These are phyloP conservation scores for Galeopterus variegatus DNA, from an alignment of 2,113 vertebrate genomes.

Conservation along the genomic window DNA sequence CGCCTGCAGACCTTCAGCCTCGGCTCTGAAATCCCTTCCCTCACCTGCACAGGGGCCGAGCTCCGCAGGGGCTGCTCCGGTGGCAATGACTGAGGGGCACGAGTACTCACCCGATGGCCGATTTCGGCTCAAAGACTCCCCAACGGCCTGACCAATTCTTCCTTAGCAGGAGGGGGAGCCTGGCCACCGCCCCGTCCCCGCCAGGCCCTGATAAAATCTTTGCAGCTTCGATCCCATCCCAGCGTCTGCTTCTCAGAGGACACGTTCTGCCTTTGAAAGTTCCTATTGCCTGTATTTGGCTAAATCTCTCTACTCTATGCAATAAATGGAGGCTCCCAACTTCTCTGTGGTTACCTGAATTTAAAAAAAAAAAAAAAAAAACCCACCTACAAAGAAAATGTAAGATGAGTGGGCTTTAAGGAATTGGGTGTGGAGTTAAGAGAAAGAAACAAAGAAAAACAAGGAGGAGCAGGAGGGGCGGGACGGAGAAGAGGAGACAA, in stretches of 20 bases:
- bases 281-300: not conserved
- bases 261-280: not conserved
- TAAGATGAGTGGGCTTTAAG: not conserved
- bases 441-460: not conserved
- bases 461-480: fast-evolving
- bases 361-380: not conserved
- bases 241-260: not conserved
- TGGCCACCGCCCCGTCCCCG: too few species aligned
- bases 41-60: not conserved
- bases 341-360: not conserved
- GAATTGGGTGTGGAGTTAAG: not conserved
- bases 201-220: not conserved
- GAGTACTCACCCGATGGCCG: too few species aligned
- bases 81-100: too few species aligned
- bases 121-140: not conserved
- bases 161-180: too few species aligned
- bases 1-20: not conserved
- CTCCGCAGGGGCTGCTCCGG: not conserved
- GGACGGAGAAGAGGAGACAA: too few species aligned
- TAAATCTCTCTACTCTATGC: not conserved
- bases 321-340: not conserved
- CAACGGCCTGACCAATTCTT: not conserved
- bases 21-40: not conserved
- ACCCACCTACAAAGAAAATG: not conserved
- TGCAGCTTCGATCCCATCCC: not conserved